Base-by-base conservation (phyloP, 2,113 vertebrate species). In the Sinocyclocheilus grahami region DNA sequence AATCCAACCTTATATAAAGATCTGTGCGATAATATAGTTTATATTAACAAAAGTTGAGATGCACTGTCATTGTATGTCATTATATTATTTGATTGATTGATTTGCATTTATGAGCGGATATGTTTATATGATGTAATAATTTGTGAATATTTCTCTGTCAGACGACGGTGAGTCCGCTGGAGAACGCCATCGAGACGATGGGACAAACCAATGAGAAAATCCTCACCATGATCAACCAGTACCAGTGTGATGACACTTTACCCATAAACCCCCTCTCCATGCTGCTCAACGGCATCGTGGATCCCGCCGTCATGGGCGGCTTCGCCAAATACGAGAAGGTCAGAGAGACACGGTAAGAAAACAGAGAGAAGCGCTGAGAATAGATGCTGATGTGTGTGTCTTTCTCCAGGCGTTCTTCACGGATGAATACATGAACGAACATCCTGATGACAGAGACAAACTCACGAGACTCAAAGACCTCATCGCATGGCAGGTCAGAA, bases 241-340 rank as follows among this genome's bases (percentile, higher is more conserved):
- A 99, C 91, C 97, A 99, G 93, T 94, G 93, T 8, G 98, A 99
- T 27, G 96, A 96, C 74, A 96, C 92, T 76, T 97, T 99, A 80
- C 96, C 97, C 82, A 99, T 99, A 86, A 99, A 99, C 91, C 97
- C 98, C 0, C 95, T 99, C 51, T 99, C 98, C 69, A 99, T 99
- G 98, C 94, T 98, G 82, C 96, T 99, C 65, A 99, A 99, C 0
- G 98, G 98, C 37, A 99, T 99, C 0, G 98, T 99, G 89, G 98
- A 99, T 90, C 98, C 98, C 9, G 98, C 98, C 0, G 98, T 99
- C 87, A 99, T 99, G 98, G 98, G 98, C 0, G 98, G 98, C 83
- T 99, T 99, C 82, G 97, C 97, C 90, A 99, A 99, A 90, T 99
- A 99, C 6, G 98, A 99, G 91, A 99, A 97, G 97, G 98, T 99